Base-by-base conservation (phyloP, 2,888 invertebrate species). In the Apamea anceps region DNA sequence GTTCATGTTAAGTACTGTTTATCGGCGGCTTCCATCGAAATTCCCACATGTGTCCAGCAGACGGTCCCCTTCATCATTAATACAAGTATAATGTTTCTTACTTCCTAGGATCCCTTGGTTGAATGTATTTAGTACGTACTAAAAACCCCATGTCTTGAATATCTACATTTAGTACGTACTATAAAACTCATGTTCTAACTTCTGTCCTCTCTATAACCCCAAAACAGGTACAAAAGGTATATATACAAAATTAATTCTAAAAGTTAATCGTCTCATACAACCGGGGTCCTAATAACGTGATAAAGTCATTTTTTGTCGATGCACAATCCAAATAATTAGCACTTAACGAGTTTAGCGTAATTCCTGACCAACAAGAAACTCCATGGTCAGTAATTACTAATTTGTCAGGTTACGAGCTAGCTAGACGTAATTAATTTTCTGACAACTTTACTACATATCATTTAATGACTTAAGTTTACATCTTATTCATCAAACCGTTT, bases 1-100 rank as follows among this genome's bases (percentile, higher is more conserved):
- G 72, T 88, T 86, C 87, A 42, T 80, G 76, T 86, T 88, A 89
- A 88, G 87, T 85, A 81, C 81, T 77, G 81, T 88, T 86, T 89
- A 89, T 90, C 90, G 42, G 25, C 76, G 48, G 68, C 84, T 81
- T 77, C 84, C 85, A 89, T 90, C 90, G 60, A 72, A 72, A 80
- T 68, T 51, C 73, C 65, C 86, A 89, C 89, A 89, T 88, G 75
- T 89, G 89, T 73, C 77, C 60, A 73, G 75, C 90, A 89, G 79
- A 79, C 79, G 87, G 80, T 72, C 82, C 66, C 60, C 60, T 79
- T 79, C 67, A 78, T 79, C 76, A 48, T 81, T 60, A 77, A 37
- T 65, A 81, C 73, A 57, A 77, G 37, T 57, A 81, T 81, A 78
- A 68, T 76, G 86, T 86, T 79, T 72, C 78, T 86, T 62, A 66